These are phyloP conservation scores for Entomobrya multifasciata DNA, from an alignment of 2,888 invertebrate species.

Conservation along the genomic window DNA sequence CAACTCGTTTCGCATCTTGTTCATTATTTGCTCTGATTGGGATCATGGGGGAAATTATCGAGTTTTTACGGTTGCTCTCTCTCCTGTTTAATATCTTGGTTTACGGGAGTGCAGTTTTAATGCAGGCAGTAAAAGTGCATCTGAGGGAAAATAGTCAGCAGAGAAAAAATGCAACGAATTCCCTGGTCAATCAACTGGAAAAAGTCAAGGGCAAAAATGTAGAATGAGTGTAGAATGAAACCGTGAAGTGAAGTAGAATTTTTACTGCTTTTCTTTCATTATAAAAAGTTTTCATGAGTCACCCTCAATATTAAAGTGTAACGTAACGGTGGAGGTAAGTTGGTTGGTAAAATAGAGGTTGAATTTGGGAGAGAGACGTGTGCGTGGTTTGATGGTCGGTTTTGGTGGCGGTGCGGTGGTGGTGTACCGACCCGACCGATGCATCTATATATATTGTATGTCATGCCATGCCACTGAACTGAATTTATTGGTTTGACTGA, in stretches of 20 bases:
- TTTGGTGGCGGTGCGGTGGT: neutral
- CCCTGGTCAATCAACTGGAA: slow-evolving; percentile 19
- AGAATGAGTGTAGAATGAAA: too few relatives aligned
- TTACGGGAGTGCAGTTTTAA: too few relatives aligned
- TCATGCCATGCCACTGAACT: too few relatives aligned
- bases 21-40: slow-evolving; percentile 3
- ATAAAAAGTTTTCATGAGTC: slow-evolving; percentile 20
- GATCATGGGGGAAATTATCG: neutral
- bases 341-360: too few relatives aligned
- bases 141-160: neutral
- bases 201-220: slow-evolving; percentile 37
- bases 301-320: too few relatives aligned
- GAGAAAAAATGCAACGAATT: neutral
- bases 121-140: slow-evolving; percentile 16
- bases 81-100: neutral
- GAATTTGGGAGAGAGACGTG: too few relatives aligned
- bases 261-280: too few relatives aligned
- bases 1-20: neutral
- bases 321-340: too few relatives aligned
- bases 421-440: too few relatives aligned
- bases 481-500: slow-evolving; percentile 19
- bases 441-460: too few relatives aligned
- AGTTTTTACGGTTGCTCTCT: neutral
- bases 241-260: too few relatives aligned
- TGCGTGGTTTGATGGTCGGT: too few relatives aligned